Evolutionary conservation across 2,113 vertebrate species (phyloP), one percentile per base, ranked within the genome.

Genomic region (Cynopterus brachyotis): DNA sequence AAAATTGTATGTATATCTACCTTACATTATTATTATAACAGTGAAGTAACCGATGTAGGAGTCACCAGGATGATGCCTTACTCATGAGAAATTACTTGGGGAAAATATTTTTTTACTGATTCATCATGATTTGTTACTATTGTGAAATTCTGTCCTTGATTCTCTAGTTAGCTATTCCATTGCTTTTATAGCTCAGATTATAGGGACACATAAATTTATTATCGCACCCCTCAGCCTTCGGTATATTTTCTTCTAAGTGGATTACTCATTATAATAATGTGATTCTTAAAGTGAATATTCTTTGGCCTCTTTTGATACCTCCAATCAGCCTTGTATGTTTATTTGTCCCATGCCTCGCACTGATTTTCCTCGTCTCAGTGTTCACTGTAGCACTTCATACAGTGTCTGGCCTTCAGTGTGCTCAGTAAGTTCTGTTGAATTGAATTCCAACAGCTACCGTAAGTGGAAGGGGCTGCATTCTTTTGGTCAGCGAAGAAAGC

Each of bases 401-500:
- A 26, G 28, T 37, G 4, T 90, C 37, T 67, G 67, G 1, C 20
- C 73, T 47, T 53, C 35, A 24, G 3, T 10, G 30, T 62, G 37
- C 62, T 69, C 17, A 37, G 50, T 66, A 55, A 97, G 83, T 37
- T 72, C 91, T 81, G 75, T 45, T 70, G 70, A 91, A 50, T 45
- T 70, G 89, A 66, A 91, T 94, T 84, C 80, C n/a, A 76, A 9
- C 35, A 85, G 15, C 3, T 40, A 47, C 53, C 4, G 5, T 78
- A 37, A 80, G 84, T 62, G 50, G n/a, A 91, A 93, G 35, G 57
- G 32, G 47, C 15, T 70, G 4, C 60, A 20, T 78, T 62, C 32
- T 62, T 80, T 94, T 84, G 30, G 42, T 66, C 62, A 70, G 60
- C n/a, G 64, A 93, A 92, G 92, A 87, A 93, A 57, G 4, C 40